Conservation (phyloP, 1,140 invertebrate species). For the Cydia strobilella region DNA sequence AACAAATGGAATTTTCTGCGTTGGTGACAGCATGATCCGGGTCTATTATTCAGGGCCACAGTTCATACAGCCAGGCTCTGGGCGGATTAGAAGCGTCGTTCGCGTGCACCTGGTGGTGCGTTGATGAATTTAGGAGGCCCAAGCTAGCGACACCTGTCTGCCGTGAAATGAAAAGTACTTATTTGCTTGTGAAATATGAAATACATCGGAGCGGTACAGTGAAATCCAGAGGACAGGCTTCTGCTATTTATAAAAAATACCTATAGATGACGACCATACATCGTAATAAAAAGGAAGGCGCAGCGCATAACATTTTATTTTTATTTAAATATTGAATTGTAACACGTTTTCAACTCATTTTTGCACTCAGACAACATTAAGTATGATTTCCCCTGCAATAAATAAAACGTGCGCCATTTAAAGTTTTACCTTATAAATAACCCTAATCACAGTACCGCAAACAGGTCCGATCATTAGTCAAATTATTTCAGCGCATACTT, state of each 20-base stretch:
- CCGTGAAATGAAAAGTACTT: conserved; percentile 66
- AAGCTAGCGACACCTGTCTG: conserved; percentile 67
- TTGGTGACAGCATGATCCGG: conserved; percentile 35
- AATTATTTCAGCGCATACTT: conserved; percentile 30
- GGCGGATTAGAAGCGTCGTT: conserved; percentile 60
- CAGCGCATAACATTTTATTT: no score
- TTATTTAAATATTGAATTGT: no score
- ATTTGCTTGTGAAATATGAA: conserved; percentile 71
- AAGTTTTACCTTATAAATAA: conserved; percentile 23
- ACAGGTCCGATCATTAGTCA: conserved; percentile 23
- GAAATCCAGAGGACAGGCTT: neutral
- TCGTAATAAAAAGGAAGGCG: no score
- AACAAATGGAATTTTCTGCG: conserved; percentile 27
- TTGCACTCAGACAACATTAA: neutral
- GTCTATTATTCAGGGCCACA: conserved; percentile 70
- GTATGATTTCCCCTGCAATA: neutral
- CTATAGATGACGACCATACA: no score
- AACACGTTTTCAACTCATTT: neutral
- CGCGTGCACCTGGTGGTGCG: conserved; percentile 57
- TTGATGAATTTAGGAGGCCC: conserved; percentile 64
- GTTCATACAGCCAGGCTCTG: conserved; percentile 60
- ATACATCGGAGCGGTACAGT: conserved; percentile 33
- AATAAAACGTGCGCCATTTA: conserved; percentile 20
- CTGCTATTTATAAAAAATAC: neutral
- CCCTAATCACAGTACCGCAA: conserved; percentile 26